Conservation (phyloP, 37 sponge, comb jelly and placozoan genomes). For the Oscarella lobularis region DNA sequence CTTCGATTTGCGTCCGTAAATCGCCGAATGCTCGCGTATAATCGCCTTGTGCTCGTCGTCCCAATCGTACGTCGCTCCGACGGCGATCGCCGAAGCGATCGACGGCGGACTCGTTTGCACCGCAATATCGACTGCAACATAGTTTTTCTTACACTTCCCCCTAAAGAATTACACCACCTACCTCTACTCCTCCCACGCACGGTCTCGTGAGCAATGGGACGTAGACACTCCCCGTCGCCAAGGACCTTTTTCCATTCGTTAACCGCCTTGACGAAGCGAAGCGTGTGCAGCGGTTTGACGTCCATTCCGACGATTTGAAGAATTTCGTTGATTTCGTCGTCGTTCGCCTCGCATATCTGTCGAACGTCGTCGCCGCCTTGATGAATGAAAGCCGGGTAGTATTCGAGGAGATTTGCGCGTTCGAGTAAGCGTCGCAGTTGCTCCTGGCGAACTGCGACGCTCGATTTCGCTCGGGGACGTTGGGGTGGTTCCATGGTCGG, state of each 20-base stretch:
- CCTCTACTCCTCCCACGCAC: too few species aligned
- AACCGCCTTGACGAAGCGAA: slow-evolving; percentile 47
- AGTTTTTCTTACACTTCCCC: too few species aligned
- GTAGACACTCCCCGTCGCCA: too few species aligned
- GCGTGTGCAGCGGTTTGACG: slow-evolving; percentile 52
- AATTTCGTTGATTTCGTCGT: slow-evolving; percentile 28
- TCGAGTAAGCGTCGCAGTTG: slow-evolving; percentile 22
- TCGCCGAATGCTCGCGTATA: slow-evolving; percentile 30
- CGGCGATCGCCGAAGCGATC: slow-evolving; percentile 1
- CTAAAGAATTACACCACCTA: too few species aligned
- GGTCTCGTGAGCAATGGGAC: too few species aligned
- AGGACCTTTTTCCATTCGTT: background rate
- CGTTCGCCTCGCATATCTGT: slow-evolving; percentile 43
- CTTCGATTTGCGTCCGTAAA: slow-evolving; percentile 23
- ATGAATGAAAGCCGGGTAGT: slow-evolving; percentile 32
- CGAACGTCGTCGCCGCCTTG: slow-evolving; percentile 63
- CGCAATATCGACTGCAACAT: too few species aligned
- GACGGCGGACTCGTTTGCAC: background rate
- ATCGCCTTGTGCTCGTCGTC: slow-evolving; percentile 33
- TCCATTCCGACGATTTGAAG: slow-evolving; percentile 42
- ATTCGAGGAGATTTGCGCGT: slow-evolving; percentile 40
- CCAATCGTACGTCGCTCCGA: slow-evolving; percentile 44
- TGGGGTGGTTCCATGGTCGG: too few species aligned
- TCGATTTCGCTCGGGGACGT: too few species aligned
- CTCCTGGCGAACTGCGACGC: too few species aligned